Base-by-base conservation (phyloP, 2,888 invertebrate species). In the Drosophila gaucha region DNA sequence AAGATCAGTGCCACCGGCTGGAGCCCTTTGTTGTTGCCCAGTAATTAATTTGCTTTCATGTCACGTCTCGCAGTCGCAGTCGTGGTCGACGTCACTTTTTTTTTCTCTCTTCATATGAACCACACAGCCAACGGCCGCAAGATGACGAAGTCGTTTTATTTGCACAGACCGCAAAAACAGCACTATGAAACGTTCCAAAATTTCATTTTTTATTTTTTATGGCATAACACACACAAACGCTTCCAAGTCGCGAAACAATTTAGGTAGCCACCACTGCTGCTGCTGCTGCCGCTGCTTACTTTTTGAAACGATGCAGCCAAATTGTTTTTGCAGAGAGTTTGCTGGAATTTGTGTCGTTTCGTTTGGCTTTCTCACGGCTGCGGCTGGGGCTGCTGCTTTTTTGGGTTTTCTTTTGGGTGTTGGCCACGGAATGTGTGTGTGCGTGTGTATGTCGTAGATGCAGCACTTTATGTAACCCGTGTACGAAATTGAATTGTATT, bases 111-210 rank as follows among this genome's bases (percentile, higher is more conserved):
- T 64, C 52, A 54, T 36, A 68, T 51, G 50, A 52, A 59, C 55
- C 68, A 69, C 69, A 69, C 44, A 70, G 52, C 30, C 39, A 31
- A 55, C 55, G 52, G 52, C 57, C 74, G 59, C 67, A 80, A 83
- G 87, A 89, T 89, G 88, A 89, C 88, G 88, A 88, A 86, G 88
- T 74, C 89, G 68, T 78, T 82, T 82, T 75, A 85, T 84, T 82
- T 68, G 79, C 75, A 74, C 74, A 77, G 41, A 57, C 68, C 69
- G 56, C 62, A 68, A 46, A 50, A 64, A 70, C 38, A 50, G 18
- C 24, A 33, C 28, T 31, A 38, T 28, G 26, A 16, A 47, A 44
- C 39, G 60, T 62, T 56, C 18, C 56, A 52, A 65, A 55, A 33
- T 57, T 44, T 47, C 9, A 46, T 39, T 50, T 49, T 35, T 28